These are phyloP conservation scores for Pica pica DNA, from an alignment of 2,113 vertebrate genomes.

Conservation along the genomic window DNA sequence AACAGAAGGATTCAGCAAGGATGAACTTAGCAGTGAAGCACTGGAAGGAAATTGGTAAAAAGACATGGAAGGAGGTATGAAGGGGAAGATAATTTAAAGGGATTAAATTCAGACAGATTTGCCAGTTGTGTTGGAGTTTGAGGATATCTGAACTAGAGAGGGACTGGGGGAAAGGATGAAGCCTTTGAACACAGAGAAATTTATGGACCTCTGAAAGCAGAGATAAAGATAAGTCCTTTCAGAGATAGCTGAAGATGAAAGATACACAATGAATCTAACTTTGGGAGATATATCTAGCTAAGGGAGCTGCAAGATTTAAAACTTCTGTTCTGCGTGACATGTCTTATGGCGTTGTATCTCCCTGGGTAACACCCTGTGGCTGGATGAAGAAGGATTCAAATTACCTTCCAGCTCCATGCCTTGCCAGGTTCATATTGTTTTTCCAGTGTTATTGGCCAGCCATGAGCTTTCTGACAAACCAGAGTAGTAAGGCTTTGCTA, in stretches of 20 bases:
- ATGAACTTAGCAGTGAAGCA: background rate
- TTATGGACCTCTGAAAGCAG: constrained; percentile 57
- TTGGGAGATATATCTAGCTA: constrained; percentile 52
- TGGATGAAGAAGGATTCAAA: background rate
- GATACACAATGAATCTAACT: constrained; percentile 51
- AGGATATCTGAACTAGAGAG: constrained; percentile 1
- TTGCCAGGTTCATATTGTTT: background rate
- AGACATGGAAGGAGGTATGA: background rate
- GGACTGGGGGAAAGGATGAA: constrained; percentile 19
- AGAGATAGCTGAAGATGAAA: constrained; percentile 65
- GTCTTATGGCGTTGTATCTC: background rate
- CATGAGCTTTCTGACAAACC: background rate
- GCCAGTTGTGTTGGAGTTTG: background rate
- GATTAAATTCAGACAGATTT: background rate
- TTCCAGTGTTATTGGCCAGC: background rate
- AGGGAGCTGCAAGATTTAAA: constrained; percentile 49
- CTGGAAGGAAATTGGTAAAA: background rate
- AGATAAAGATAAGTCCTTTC: constrained; percentile 58
- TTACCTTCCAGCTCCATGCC: background rate
- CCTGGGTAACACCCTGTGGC: background rate
- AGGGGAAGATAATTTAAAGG: background rate
- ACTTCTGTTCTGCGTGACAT: constrained; percentile 25
- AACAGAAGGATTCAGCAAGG: background rate
- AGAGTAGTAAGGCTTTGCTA: background rate
- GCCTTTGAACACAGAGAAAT: constrained; percentile 47